These are phyloP conservation scores for Catamblyrhynchus diadema DNA, from an alignment of 2,797 vertebrate species.

Conservation along the genomic window DNA sequence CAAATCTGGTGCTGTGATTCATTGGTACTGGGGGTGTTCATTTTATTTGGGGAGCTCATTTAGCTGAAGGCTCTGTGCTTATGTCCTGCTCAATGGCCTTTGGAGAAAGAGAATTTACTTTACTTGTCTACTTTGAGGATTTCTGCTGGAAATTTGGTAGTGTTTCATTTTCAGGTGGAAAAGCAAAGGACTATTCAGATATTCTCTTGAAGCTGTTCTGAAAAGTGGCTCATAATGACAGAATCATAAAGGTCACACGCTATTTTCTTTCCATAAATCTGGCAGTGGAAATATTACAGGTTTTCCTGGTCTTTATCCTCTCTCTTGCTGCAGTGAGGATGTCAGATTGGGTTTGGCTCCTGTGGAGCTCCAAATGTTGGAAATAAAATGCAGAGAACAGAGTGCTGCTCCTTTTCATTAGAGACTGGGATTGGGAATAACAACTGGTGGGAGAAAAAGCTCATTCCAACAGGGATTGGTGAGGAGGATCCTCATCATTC, in stretches of 20 bases:
- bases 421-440: not conserved
- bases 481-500: not conserved
- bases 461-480: not conserved
- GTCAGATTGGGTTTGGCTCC: not conserved
- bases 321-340: not conserved
- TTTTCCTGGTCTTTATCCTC: conserved; percentile 9
- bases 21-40: not conserved
- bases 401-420: not conserved
- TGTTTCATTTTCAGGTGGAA: conserved; percentile 40
- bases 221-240: conserved; percentile 47
- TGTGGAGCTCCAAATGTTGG: not conserved
- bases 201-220: conserved; percentile 41
- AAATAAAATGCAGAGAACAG: not conserved
- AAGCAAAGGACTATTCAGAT: conserved; percentile 31
- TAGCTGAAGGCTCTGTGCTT: conserved; percentile 19
- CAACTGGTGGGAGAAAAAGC: not conserved
- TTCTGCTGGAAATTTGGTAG: not conserved
- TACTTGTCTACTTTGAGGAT: conserved; percentile 1
- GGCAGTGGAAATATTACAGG: conserved; percentile 30
- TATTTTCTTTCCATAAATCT: conserved; percentile 58
- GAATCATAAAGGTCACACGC: conserved; percentile 21
- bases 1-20: not conserved
- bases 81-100: not conserved
- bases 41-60: not conserved
- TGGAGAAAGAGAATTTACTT: conserved; percentile 36